Conservation (phyloP, 2,113 vertebrate genomes). For the Corynorhinus townsendii region DNA sequence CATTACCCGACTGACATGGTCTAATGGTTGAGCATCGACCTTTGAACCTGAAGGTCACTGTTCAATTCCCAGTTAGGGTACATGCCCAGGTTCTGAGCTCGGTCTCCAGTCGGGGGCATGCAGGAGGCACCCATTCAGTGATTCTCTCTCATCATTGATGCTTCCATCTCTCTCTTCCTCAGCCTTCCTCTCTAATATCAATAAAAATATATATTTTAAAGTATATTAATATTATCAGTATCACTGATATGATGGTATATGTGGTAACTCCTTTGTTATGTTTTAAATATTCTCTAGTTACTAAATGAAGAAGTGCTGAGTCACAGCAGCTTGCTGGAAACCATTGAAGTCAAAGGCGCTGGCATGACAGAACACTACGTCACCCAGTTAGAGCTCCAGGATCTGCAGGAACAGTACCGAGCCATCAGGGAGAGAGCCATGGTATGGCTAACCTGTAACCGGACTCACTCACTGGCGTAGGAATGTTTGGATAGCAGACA, state of each 20-base stretch:
- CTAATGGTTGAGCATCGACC: no score
- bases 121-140: no score
- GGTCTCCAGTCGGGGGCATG: no score
- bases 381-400: slow-evolving; percentile 92
- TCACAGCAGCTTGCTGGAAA: slow-evolving; percentile 90
- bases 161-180: no score
- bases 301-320: slow-evolving; percentile 94
- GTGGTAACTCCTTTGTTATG: neutral
- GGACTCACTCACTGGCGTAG: fast-evolving
- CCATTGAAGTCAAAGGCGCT: slow-evolving; percentile 91
- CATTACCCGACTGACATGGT: neutral
- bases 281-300: slow-evolving; percentile 81
- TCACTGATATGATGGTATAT: neutral
- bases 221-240: neutral
- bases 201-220: neutral
- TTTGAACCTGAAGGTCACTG: no score
- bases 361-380: slow-evolving; percentile 92
- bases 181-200: no score
- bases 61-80: no score
- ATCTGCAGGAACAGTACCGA: slow-evolving; percentile 89
- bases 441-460: slow-evolving; percentile 78
- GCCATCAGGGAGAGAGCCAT: slow-evolving; percentile 87
- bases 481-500: neutral
- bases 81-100: no score
- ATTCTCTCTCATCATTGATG: no score